phyloP scores from a whole-genome alignment of 64 coral and sea anemone genomes.

The Montipora capricornis region DNA sequence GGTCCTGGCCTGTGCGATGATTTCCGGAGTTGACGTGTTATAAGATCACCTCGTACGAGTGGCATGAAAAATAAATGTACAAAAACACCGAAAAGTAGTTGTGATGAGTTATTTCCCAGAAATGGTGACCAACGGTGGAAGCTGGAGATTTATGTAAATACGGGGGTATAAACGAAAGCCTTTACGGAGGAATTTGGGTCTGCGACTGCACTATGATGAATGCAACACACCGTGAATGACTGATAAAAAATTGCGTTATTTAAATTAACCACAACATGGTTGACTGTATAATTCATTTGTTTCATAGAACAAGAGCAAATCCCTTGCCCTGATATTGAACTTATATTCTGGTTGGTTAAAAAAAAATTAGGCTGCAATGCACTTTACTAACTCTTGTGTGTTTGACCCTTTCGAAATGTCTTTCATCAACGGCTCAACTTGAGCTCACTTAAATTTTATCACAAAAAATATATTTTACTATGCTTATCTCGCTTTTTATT shows the following conservation, averaged over 20 bases:
- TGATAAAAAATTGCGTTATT: too few species aligned
- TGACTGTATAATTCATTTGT: neutral
- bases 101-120: neutral
- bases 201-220: neutral
- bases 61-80: neutral
- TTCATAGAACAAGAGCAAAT: neutral
- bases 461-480: neutral
- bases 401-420: neutral
- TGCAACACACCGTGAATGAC: too few species aligned
- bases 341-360: neutral
- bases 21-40: neutral
- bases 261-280: neutral
- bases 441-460: conserved; percentile 8
- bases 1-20: too few species aligned
- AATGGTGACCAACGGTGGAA: neutral
- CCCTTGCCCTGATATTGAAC: neutral
- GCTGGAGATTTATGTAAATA: neutral
- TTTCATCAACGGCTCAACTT: neutral
- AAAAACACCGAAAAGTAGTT: neutral
- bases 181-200: too few species aligned
- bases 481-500: neutral
- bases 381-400: neutral
- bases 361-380: neutral
- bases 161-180: neutral
- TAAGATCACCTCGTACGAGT: neutral